These are phyloP conservation scores for Cheilosia vulpina DNA, from an alignment of 2,888 invertebrate genomes.

Conservation along the genomic window DNA sequence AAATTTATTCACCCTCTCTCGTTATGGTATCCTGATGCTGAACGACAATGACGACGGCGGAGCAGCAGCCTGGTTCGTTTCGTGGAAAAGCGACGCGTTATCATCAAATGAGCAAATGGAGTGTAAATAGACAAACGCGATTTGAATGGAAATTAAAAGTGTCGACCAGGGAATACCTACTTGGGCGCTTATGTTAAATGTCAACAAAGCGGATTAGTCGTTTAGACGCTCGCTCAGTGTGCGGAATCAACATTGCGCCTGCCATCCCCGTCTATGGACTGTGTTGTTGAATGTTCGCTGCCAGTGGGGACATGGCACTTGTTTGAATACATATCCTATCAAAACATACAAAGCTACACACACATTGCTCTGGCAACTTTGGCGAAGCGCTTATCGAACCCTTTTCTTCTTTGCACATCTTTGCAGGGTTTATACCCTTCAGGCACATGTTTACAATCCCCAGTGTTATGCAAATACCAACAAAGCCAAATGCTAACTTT, in stretches of 20 bases:
- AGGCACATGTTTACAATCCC: slow-evolving; percentile 61
- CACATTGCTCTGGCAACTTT: slow-evolving; percentile 33
- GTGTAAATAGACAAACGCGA: slow-evolving; percentile 83
- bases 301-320: slow-evolving; percentile 57
- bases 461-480: slow-evolving; percentile 67
- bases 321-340: slow-evolving; percentile 63
- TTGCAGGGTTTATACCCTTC: slow-evolving; percentile 16
- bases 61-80: slow-evolving; percentile 48
- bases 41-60: slow-evolving; percentile 16
- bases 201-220: slow-evolving; percentile 77
- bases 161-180: slow-evolving; percentile 75
- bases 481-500: slow-evolving; percentile 69
- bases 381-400: slow-evolving; percentile 30
- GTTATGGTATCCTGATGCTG: slow-evolving; percentile 48
- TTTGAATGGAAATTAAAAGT: slow-evolving; percentile 82
- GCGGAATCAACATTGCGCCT: slow-evolving; percentile 46
- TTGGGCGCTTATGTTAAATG: slow-evolving; percentile 76
- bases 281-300: slow-evolving; percentile 33
- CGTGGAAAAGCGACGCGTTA: slow-evolving; percentile 76
- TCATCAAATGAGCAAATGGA: slow-evolving; percentile 84
- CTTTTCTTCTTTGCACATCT: slow-evolving; percentile 31
- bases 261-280: slow-evolving; percentile 27
- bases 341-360: slow-evolving; percentile 63
- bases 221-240: slow-evolving; percentile 63
- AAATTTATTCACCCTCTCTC: slow-evolving; percentile 83